Evolutionary conservation across 2,113 vertebrate species (phyloP).

Genomic region (Cercopithecus mona): DNA sequence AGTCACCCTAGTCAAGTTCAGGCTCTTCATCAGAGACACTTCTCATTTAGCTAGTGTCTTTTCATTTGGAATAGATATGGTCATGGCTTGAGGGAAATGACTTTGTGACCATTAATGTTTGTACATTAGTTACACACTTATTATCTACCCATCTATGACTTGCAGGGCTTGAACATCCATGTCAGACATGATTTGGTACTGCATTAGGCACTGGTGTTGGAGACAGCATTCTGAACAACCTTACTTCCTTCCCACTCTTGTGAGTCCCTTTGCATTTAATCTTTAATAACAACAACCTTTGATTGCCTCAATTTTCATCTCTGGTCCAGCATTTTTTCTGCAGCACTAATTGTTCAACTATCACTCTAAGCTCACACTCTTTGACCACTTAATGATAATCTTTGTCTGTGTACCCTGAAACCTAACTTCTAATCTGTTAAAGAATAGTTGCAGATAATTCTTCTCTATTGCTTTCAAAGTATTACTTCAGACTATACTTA

Average conservation of each 20-base stretch:
- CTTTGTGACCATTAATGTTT: neutral
- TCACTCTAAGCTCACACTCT: neutral
- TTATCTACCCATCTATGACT: neutral
- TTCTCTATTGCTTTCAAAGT: neutral
- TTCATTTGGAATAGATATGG: constrained; percentile 15
- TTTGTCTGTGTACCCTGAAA: neutral
- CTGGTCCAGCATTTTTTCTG: neutral
- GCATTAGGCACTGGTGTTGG: neutral
- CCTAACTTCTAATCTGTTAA: neutral
- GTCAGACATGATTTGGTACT: neutral
- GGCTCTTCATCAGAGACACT: neutral
- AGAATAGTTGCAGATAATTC: neutral
- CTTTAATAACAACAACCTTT: neutral
- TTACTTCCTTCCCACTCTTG: neutral
- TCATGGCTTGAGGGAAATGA: neutral
- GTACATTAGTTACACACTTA: neutral
- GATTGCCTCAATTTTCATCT: neutral
- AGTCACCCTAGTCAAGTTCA: neutral
- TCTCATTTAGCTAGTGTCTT: constrained; percentile 16
- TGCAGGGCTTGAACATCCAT: neutral
- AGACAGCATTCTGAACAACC: neutral
- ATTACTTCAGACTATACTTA: neutral
- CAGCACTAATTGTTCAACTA: neutral
- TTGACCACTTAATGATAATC: neutral
- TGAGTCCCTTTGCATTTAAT: constrained; percentile 9